Evolutionary conservation across 1,140 invertebrate genomes (phyloP), one percentile per base, ranked within the genome.

Genomic region (Scaptomyza hsui): DNA sequence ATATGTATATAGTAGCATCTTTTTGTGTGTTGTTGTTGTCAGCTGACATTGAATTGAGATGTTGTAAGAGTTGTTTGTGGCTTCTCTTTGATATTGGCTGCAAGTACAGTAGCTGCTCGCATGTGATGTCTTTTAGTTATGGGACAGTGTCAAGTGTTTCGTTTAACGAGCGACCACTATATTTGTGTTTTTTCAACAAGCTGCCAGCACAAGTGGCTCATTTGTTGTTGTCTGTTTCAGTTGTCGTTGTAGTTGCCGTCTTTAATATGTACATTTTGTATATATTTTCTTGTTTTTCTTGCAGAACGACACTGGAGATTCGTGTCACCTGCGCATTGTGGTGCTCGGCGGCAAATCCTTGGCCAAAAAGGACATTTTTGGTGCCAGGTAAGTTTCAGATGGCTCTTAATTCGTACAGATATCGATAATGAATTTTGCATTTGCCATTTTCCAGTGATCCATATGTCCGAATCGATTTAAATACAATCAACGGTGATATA

Each of bases 311-410:
- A 95, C 95, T 81, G 95, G 96, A 79, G 93, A 94, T 71, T 94
- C 95, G 80, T 95, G 94, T 91, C 94, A 95, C 89, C 92, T 97
- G 81, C 94, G 96, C 76, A 92, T 98, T 80, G 95, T 94, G 92
- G 95, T 99, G 53, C 94, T 98, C 62, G 95, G 95, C 79, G 98
- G 97, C 26, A 95, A 96, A 92, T 95, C 97, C 78, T 93, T 99
- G 86, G 98, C 98, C 24, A 98, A 98, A 91, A 99, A 99, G 92
- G 98, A 99, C 92, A 99, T 99, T 82, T 99, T 99, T 94, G 98
- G 98, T 86, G 98, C 98, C 77, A 98, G 96, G 97, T 97, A 92
- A 93, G 92, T 91, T 26, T 39, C 15, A 4, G 18, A 18, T 5
- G 7, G 24, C 47, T 2, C n/a, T 5, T 1, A 7, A 44, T n/a